phyloP scores from a whole-genome alignment of 1,140 invertebrate species.

The Drosophila novamexicana region DNA sequence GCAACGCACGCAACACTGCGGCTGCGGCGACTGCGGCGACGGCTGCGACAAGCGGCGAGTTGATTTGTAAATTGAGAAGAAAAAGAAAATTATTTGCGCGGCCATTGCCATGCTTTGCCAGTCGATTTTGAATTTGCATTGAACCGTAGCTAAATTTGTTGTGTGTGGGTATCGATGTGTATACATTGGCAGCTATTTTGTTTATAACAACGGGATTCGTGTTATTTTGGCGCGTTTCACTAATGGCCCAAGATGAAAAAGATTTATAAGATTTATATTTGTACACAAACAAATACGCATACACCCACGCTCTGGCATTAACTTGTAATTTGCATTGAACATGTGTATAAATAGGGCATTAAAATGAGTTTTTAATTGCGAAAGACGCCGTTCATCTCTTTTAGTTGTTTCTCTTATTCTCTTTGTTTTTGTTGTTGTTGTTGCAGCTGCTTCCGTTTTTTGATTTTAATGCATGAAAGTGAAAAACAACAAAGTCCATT shows the following conservation, averaged over 20 bases:
- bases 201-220: slow-evolving; percentile 53
- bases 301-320: slow-evolving; percentile 32
- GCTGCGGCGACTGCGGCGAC: slow-evolving; percentile 23
- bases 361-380: slow-evolving; percentile 76
- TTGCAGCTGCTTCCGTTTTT: slow-evolving; percentile 31
- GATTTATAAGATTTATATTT: slow-evolving; percentile 74
- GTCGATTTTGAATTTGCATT: neutral
- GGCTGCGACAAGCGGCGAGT: slow-evolving; percentile 43
- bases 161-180: slow-evolving; percentile 39
- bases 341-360: slow-evolving; percentile 57
- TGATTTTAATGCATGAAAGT: slow-evolving; percentile 26
- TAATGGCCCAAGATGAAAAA: slow-evolving; percentile 53
- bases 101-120: slow-evolving; percentile 19
- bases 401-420: neutral
- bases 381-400: slow-evolving; percentile 47
- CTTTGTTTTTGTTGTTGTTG: slow-evolving; percentile 9
- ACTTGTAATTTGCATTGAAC: slow-evolving; percentile 52
- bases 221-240: slow-evolving; percentile 53
- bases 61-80: slow-evolving; percentile 39
- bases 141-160: neutral
- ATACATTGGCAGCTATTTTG: slow-evolving; percentile 52
- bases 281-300: slow-evolving; percentile 18
- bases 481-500: slow-evolving; percentile 64
- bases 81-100: slow-evolving; percentile 12
- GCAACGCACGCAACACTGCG: slow-evolving; percentile 38